Conservation (phyloP, 2,888 invertebrate genomes). For the Trachelus stipa region DNA sequence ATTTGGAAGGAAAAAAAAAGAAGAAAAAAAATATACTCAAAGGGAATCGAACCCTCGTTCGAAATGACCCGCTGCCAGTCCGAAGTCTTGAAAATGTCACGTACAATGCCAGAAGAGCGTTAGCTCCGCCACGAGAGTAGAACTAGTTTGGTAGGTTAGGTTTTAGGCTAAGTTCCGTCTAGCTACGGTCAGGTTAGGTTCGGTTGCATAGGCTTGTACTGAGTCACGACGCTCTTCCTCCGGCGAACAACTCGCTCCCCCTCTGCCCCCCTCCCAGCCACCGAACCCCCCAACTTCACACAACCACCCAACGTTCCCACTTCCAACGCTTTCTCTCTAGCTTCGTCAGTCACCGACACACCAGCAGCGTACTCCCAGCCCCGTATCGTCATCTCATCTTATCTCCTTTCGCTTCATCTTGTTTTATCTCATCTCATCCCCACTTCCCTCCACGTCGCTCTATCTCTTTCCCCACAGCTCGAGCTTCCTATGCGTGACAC, state of each 20-base stretch:
- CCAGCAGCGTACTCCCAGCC: neutral
- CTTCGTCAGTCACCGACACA: neutral
- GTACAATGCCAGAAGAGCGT: slow-evolving; percentile 1
- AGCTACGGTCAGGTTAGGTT: slow-evolving; percentile 16
- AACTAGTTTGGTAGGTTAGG: slow-evolving; percentile 60
- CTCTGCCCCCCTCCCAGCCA: neutral
- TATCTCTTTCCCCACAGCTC: neutral
- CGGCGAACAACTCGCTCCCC: neutral
- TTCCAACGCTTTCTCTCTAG: neutral
- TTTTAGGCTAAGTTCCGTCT: slow-evolving; percentile 35
- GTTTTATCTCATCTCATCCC: neutral
- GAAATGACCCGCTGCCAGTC: neutral
- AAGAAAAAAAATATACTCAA: neutral
- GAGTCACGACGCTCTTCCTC: slow-evolving; percentile 23
- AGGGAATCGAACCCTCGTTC: neutral
- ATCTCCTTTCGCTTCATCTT: no score
- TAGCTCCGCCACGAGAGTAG: slow-evolving; percentile 31
- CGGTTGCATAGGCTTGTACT: slow-evolving; percentile 21
- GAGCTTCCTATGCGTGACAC: slow-evolving; percentile 6
- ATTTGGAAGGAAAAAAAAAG: neutral
- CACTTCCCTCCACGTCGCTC: neutral
- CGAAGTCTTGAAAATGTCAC: neutral
- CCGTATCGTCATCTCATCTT: neutral
- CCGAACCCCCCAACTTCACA: neutral
- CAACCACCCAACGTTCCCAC: neutral